Percentiles rank a stretch among this genome's conserved stretches.
Evolutionary conservation across 2,888 invertebrate species (phyloP).

Genomic region (Apamea anceps): DNA sequence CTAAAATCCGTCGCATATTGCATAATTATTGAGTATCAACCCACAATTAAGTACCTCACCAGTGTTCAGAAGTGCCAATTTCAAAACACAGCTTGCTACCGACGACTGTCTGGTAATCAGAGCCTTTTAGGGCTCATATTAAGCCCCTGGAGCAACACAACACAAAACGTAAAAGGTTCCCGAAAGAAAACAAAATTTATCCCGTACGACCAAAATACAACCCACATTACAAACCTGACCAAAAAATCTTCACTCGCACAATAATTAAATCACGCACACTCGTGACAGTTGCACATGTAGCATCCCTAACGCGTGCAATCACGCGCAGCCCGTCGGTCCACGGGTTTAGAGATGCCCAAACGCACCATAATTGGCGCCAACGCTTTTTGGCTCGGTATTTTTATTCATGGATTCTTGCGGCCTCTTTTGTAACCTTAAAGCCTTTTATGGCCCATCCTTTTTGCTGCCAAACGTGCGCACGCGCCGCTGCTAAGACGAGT

Average conservation of each 20-base stretch:
- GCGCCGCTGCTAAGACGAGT: conserved; percentile 76
- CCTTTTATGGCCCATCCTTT: conserved; percentile 77
- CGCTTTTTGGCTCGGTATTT: conserved; percentile 83
- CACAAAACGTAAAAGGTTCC: conserved; percentile 19
- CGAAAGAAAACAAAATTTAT: conserved; percentile 30
- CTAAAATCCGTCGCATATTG: not conserved
- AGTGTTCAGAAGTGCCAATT: conserved; percentile 9
- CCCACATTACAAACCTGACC: conserved; percentile 4
- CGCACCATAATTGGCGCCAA: conserved; percentile 81
- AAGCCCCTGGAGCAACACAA: conserved; percentile 24
- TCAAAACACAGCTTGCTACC: conserved; percentile 24
- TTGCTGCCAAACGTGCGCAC: conserved; percentile 74
- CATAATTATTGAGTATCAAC: conserved; percentile 19
- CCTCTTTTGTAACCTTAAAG: conserved; percentile 73
- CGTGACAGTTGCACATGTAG: conserved; percentile 48
- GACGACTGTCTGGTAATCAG: conserved; percentile 41
- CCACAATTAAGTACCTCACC: conserved; percentile 14
- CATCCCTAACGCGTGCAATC: conserved; percentile 57
- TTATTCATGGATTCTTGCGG: conserved; percentile 84
- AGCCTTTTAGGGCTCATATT: conserved; percentile 35
- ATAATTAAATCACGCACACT: conserved; percentile 58
- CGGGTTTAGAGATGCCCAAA: conserved; percentile 77
- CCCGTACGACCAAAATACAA: conserved; percentile 37
- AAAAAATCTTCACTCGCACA: conserved; percentile 20
- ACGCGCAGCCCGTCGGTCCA: conserved; percentile 74